Evolutionary conservation across 2,888 invertebrate species (phyloP), one percentile per base, ranked within the genome.

Genomic region (Eristalis pertinax): DNA sequence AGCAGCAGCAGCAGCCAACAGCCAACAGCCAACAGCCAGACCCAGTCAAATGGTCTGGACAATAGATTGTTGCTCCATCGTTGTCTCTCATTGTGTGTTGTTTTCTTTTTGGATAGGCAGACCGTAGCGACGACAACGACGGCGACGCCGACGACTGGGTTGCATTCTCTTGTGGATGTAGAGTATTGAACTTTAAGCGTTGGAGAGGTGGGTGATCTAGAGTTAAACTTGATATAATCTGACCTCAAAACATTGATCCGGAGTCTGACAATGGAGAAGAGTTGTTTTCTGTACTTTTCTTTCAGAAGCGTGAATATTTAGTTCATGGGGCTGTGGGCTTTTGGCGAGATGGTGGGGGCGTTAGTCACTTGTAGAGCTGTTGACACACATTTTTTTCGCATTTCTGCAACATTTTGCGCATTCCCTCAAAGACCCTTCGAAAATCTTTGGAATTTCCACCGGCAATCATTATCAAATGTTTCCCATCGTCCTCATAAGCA

Each of bases 171-270:
- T 67, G 35, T 38, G 41, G 62, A 69, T 72, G 24, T 78, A 56
- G 65, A 82, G 38, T 78, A 77, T 82, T 67, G 81, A 85, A 81
- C 85, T 73, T 26, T 50, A 38, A 38, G 50, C 35, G 56, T 43
- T 56, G 58, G 70, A 29, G 38, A 60, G 65, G 74, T 41, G 74
- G 64, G 35, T 60, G 68, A 80, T 72, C 80, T 41, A 65, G 73
- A 72, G 56, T 69, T 76, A 64, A 77, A 73, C 76, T 85, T 77
- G 77, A 77, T 73, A 73, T 63, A 26, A 60, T 50, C 73, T 81
- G 76, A 85, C 85, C 84, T 76, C 84, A 76, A 84, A 84, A 80
- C 65, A 38, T 41, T 29, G 24, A 68, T 60, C 35, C 32, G 43
- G 11, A 58, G 29, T 67, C 26, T n/a, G 15, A 50, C 29, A 56